Base-by-base conservation (phyloP, 2,113 vertebrate species). In the Cephalopterus ornatus region DNA sequence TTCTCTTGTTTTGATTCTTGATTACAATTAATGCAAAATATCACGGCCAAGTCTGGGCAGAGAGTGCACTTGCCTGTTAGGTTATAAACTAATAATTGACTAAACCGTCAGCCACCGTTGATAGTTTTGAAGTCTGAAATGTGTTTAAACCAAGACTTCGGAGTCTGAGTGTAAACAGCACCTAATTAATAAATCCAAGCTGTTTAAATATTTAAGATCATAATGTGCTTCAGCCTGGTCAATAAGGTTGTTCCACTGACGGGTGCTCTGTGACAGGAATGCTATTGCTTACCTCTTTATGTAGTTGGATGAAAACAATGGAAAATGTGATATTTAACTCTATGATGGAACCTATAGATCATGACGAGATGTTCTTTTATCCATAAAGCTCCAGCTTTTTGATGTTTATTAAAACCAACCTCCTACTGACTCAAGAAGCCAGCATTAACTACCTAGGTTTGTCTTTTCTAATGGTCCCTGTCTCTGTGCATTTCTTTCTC, bases 141-240 rank as follows among this genome's bases (percentile, higher is more conserved):
- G 35, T 71, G 67, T 55, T 94, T 89, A 89, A 84, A 72, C 32
- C 39, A 41, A 55, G 66, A 61, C 46, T 52, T 55, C 0, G 1
- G 56, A 59, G 52, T 37, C 75, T 30, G 32, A 42, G 61, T 70
- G 79, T 83, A 82, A 92, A 76, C 67, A 76, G 32, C 47, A 47
- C 30, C 53, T 47, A 77, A 92, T 95, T 95, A 89, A 81, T 74
- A 65, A 66, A 35, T 85, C 85, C 32, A 17, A 39, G 85, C 58
- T 85, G 71, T 87, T 90, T 95, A 92, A 90, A 79, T 86, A 91
- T 87, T 58, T 86, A 80, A 76, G 72, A 84, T 47, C 56, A 11
- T 39, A 41, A 39, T 55, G 44, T 72, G 46, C 44, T 50, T 95
- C 78, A 72, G 52, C 68, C 21, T 5, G 18, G 35, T 84, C 80